Base-by-base conservation (phyloP, 2,888 invertebrate species). In the Fragum sueziense region DNA sequence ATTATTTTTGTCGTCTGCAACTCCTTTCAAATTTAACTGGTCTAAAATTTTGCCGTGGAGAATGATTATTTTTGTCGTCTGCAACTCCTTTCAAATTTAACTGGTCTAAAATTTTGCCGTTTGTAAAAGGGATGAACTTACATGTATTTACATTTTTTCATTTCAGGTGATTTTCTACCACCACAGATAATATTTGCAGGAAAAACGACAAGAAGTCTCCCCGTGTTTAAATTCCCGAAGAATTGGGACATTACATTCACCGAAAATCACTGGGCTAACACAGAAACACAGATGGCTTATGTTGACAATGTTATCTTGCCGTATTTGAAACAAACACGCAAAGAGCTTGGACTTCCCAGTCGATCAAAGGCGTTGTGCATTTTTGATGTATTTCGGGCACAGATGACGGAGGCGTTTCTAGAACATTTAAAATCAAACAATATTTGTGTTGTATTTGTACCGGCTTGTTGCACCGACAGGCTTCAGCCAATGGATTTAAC, bases 231-330 rank as follows among this genome's bases (percentile, higher is more conserved):
- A 20, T 72, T 72, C 57, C 77, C 71, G 20, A n/a, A 22, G 4
- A 59, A 33, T 7, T 73, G 69, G 73, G 62, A 78, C 57, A 70
- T 78, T 7, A 73, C 62, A 1, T 59, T 73, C 25, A 54, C 31
- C 1, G 51, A 31, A 25, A 72, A 68, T 31, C 77, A 72, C 51
- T 68, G 68, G 72, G 51, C 72, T 7, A 77, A 72, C 33, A n/a
- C 9, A 33, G 34, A 59, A 22, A 70, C 70, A n/a, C 20, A 27
- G 29, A 9, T 52, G 20, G 17, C 20, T 2, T 72, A 72, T 47
- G 37, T 57, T 1, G 47, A 67, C 29, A 72, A 72, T 1, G 33
- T 77, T 6, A 25, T 77, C 3, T 1, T 67, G 3, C 72, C 77
- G 3, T 62, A 68, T 33, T n/a, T 68, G 1, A 17, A 33, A 2